A percentile compares a stretch with the other conserved stretches of the same genome.
phyloP scores from a whole-genome alignment of 2,113 vertebrate genomes.

The Gavia stellata region DNA sequence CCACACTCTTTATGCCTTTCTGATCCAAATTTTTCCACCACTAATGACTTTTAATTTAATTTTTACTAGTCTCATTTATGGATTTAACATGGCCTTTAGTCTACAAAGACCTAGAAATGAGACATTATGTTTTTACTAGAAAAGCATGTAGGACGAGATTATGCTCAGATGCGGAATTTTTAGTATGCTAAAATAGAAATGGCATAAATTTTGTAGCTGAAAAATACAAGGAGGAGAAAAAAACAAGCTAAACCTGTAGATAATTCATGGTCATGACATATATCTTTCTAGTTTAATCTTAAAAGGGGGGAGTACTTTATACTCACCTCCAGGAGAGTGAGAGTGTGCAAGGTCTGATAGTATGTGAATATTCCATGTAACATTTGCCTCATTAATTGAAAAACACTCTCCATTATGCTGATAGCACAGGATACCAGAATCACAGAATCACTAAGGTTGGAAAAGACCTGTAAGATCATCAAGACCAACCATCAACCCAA shows the following conservation, averaged over 20 bases:
- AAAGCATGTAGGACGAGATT: background rate
- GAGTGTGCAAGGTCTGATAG: background rate
- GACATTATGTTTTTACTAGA: background rate
- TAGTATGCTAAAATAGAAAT: background rate
- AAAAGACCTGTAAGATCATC: too few relatives aligned
- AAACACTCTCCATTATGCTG: background rate
- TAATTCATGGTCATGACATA: background rate
- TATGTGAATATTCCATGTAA: background rate
- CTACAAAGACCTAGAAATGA: background rate
- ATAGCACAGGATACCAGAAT: too few relatives aligned
- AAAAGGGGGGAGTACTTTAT: background rate
- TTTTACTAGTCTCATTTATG: background rate
- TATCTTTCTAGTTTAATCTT: background rate
- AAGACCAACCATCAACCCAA: too few relatives aligned
- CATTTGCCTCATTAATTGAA: background rate
- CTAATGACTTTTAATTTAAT: background rate
- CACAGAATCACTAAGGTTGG: too few relatives aligned
- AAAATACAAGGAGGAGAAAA: background rate
- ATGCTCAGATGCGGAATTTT: background rate
- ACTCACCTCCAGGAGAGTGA: background rate
- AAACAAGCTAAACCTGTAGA: background rate
- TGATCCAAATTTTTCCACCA: background rate
- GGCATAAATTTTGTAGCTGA: background rate
- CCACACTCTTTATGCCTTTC: background rate
- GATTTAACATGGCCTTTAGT: background rate